Percentiles rank a stretch among this genome's conserved stretches.
Evolutionary conservation across 2,888 invertebrate genomes (phyloP).

Genomic region (Meloe dianella): DNA sequence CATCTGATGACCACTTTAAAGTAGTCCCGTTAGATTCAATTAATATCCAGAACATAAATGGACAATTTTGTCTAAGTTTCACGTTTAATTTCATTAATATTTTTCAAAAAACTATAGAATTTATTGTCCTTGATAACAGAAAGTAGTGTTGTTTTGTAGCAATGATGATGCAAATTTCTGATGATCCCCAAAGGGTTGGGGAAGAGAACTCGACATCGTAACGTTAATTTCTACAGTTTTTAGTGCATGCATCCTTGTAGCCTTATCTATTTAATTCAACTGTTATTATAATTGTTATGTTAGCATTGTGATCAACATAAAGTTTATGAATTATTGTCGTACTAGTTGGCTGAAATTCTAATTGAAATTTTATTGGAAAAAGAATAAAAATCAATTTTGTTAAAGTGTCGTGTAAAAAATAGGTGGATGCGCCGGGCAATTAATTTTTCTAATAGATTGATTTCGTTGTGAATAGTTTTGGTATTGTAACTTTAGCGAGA

Average conservation of each 20-base stretch:
- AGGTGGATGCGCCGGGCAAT: conserved; percentile 2
- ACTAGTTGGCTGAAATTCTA: background rate
- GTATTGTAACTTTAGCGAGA: conserved; percentile 31
- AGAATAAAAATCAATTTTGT: background rate
- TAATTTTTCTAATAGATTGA: background rate
- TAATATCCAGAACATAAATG: conserved; percentile 4
- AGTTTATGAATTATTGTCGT: conserved; percentile 13
- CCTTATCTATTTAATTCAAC: conserved; percentile 26
- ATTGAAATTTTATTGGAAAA: background rate
- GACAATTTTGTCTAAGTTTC: background rate
- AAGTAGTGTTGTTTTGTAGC: background rate
- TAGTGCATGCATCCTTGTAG: conserved; percentile 26
- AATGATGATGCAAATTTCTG: conserved; percentile 7
- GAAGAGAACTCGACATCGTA: conserved; percentile 13
- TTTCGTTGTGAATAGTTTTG: background rate
- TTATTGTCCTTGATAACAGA: background rate
- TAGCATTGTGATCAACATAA: conserved; percentile 16
- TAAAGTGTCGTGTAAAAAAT: background rate
- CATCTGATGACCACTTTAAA: conserved; percentile 31
- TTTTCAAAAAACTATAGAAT: background rate
- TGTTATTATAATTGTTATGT: conserved; percentile 25
- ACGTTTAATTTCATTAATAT: background rate
- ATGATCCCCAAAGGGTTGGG: background rate
- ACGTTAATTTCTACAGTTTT: conserved; percentile 25
- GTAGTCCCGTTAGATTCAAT: conserved; percentile 22